Base-by-base conservation (phyloP, 2,888 invertebrate genomes). In the Athalia circularis region DNA sequence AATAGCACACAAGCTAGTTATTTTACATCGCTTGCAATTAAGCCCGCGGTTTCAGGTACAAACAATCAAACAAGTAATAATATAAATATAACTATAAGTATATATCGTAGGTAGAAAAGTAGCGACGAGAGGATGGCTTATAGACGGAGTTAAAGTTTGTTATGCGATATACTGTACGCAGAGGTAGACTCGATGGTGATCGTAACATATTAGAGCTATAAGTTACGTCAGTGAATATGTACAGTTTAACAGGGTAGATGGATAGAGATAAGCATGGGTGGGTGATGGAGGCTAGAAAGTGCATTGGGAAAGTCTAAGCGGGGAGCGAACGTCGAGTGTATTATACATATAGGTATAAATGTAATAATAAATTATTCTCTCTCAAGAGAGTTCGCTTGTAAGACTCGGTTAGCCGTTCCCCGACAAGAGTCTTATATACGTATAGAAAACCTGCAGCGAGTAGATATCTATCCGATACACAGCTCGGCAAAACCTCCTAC, bases 311-410 rank as follows among this genome's bases (percentile, higher is more conserved):
- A 89, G 88, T 75, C 64, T 62, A 29, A 13, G 59, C 72, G 13
- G 54, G 59, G 47, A 87, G 86, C n/a, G n/a, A 85, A 83, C 84
- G 80, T 84, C 83, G 85, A 84, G 86, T 29, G 29, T 29, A 29
- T 29, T 29, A 2, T 29, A 29, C 2, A 29, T 29, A 29, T 29
- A 29, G 29, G 29, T 29, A 29, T 87, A 86, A 87, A 86, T 83
- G 85, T 84, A 85, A 81, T 84, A 82, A 87, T 89, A 88, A 89
- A 89, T 89, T 89, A 88, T 87, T 83, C 82, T 83, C 82, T 81
- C 82, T 80, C 82, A 81, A 80, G 57, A 79, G 81, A 72, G 45
- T 67, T 59, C 52, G 13, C 54, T 3, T 11, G 45, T 43, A 43
- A 5, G 68, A 52, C 5, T 54, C 43, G 50, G 43, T 5, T n/a